Evolutionary conservation across 2,888 invertebrate genomes (phyloP).

Genomic region (Antitype chi): DNA sequence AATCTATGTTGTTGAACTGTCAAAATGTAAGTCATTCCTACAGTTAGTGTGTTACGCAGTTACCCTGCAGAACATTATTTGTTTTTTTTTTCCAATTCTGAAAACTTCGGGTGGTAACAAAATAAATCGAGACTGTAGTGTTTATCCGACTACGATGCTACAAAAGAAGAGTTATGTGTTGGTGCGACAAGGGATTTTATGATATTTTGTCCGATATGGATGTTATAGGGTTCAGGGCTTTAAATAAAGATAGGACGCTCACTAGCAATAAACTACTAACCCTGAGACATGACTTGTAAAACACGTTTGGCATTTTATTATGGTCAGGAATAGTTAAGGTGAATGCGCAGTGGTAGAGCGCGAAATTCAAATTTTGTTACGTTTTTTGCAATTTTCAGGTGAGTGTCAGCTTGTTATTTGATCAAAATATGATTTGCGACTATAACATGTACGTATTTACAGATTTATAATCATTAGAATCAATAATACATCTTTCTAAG

Average conservation of each 20-base stretch:
- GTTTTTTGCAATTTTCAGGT: no score
- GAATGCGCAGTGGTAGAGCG: no score
- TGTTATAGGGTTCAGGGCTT: background rate
- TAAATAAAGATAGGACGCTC: background rate
- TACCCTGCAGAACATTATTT: constrained; percentile 5
- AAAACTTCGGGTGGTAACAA: background rate
- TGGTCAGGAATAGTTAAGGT: background rate
- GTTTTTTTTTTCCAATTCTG: constrained; percentile 15
- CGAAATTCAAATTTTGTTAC: no score
- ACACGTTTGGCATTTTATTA: background rate
- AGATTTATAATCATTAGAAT: no score
- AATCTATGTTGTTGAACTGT: no score
- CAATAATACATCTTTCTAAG: no score
- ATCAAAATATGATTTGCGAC: no score
- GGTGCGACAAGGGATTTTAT: constrained; percentile 26
- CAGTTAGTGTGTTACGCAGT: no score
- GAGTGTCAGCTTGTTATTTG: no score
- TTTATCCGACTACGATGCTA: constrained; percentile 27
- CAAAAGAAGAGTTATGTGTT: constrained; percentile 31
- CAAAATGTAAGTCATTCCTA: no score
- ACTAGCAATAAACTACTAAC: background rate
- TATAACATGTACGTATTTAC: no score
- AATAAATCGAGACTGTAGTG: constrained; percentile 37
- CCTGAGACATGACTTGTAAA: background rate
- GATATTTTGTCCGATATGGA: constrained; percentile 13